Base-by-base conservation (phyloP, 1,140 invertebrate genomes). In the Drosophila willistoni region DNA sequence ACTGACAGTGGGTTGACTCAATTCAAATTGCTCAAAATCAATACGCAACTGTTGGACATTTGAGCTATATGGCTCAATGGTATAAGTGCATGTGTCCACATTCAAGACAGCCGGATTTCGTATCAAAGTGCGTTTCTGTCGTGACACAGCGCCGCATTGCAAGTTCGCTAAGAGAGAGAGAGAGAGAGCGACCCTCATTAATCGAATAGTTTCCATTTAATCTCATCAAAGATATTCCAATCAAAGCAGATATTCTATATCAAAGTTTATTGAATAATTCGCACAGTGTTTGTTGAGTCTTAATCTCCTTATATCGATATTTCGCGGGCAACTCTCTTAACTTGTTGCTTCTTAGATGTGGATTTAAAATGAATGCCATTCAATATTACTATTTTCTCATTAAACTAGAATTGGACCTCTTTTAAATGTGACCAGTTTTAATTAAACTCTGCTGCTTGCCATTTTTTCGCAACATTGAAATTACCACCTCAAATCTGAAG, bases 11-110 rank as follows among this genome's bases (percentile, higher is more conserved):
- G 96, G 96, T 66, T 95, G 95, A 0, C 95, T 94, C 42, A 97
- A 79, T 71, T 94, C 94, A 54, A 97, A 96, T 44, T 95, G 95
- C 71, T 96, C 92, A 70, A 97, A 96, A 81, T 97, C 96, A 12
- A 98, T 94, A 42, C 96, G 93, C 63, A 97, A 92, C 92, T 96
- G 93, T 63, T 94, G 94, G 81, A 94, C 80, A 79, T 94, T 84
- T 22, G 93, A 93, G 90, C 83, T 92, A 14, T 60, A 90, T 0
- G 91, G 75, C 73, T 92, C 78, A 10, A 92, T 90, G 12, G 74
- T 80, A 65, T 92, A 92, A 36, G 77, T 69, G 42, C 75, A 92
- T 0, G 61, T 22, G 19, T 69, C 64, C 54, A 44, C 77, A 59
- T 29, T 7, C 2, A 91, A 60, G 5, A 44, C 7, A 1, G 63